Base-by-base conservation (phyloP, 2,888 invertebrate genomes). In the Pediacus dermestoides region DNA sequence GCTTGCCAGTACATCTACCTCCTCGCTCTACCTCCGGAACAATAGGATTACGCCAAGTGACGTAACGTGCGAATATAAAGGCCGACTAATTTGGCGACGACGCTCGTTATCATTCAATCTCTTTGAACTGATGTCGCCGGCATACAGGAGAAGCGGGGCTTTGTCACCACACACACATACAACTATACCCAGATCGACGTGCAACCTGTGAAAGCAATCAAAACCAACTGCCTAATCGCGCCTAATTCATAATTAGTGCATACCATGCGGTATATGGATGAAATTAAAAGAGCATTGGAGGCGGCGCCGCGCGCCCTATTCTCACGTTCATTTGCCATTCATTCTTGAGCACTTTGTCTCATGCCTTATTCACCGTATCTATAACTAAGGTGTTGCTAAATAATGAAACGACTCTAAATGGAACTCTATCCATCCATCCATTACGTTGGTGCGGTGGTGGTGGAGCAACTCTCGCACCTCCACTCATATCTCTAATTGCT, bases 311-410 rank as follows among this genome's bases (percentile, higher is more conserved):
- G 37, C 34, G 25, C 15, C 43, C 35, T 37, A 37, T 63, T 63
- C 64, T 58, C 64, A 64, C 64, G 63, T 52, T 65, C 63, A 64
- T 65, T 60, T 60, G 40, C 60, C 53, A 64, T 65, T 64, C 65
- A 63, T 63, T 61, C 62, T 55, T 55, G 55, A 57, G 63, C 61
- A 63, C 66, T 64, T 64, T 64, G 64, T 61, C 61, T 64, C 61
- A 65, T 65, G 57, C 61, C 52, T 64, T 62, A 66, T 66, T 64
- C 66, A 64, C 50, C 55, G 55, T 61, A 62, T 63, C 63, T 63
- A 64, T 64, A 63, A 63, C 62, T 62, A 63, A n/a, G 61, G 57
- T 63, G 61, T 60, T 63, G 64, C 63, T 64, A 58, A 66, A 65
- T 64, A 63, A 65, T 64, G 58, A 56, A 63, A 37, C 42, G 44